Evolutionary conservation across 2,888 invertebrate species (phyloP).

Genomic region (Portevinia maculata): DNA sequence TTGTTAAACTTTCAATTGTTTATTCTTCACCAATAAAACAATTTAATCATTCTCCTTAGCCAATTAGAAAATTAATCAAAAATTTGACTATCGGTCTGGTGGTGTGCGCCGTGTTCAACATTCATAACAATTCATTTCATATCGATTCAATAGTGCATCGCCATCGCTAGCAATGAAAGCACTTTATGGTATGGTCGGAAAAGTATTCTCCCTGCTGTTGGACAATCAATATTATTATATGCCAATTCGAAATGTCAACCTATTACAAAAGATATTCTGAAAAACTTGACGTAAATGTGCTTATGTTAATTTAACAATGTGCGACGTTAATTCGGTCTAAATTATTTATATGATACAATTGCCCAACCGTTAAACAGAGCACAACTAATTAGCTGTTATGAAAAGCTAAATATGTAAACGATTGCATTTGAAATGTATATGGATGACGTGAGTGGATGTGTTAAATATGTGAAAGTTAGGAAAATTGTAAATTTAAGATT

Average conservation of each 20-base stretch:
- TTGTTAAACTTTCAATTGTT: slow-evolving; percentile 23
- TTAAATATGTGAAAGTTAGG: slow-evolving; percentile 6
- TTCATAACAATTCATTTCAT: not conserved
- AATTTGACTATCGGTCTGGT: no score
- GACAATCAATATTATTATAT: not conserved
- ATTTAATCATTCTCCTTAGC: not conserved
- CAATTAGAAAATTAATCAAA: not conserved
- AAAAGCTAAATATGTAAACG: slow-evolving; percentile 13
- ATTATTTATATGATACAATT: slow-evolving; percentile 23
- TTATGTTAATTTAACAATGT: slow-evolving; percentile 37
- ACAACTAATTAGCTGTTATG: slow-evolving; percentile 19
- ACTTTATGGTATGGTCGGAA: not conserved
- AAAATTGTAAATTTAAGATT: not conserved
- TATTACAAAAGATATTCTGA: slow-evolving; percentile 21
- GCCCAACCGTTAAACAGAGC: slow-evolving; percentile 30
- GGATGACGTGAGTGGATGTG: not conserved
- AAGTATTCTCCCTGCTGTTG: slow-evolving; percentile 3
- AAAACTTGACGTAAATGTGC: slow-evolving; percentile 38
- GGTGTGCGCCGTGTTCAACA: no score
- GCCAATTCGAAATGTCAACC: slow-evolving; percentile 3
- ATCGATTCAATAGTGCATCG: not conserved
- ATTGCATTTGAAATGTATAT: slow-evolving; percentile 25
- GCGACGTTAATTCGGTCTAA: slow-evolving; percentile 30
- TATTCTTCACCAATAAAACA: slow-evolving; percentile 11
- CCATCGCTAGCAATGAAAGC: not conserved